Evolutionary conservation across 1,140 invertebrate species (phyloP).

Genomic region (Drosophila kepulauana): DNA sequence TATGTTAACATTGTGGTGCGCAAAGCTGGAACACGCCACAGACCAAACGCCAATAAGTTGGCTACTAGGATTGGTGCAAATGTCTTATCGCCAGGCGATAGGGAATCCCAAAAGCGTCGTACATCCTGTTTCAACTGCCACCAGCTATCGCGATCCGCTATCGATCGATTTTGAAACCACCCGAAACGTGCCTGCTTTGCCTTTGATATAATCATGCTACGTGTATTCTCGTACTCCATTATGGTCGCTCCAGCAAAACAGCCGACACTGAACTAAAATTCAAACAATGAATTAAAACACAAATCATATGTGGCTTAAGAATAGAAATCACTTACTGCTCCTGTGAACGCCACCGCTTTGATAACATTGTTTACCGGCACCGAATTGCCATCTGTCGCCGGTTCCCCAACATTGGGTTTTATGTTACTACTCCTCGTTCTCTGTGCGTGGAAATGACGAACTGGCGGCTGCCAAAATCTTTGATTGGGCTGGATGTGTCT

Average conservation of each 20-base stretch:
- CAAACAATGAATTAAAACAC: constrained; percentile 9
- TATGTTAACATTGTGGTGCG: constrained; percentile 92
- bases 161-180: constrained; percentile 78
- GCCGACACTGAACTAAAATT: constrained; percentile 88
- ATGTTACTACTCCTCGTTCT: constrained; percentile 56
- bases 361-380: constrained; percentile 86
- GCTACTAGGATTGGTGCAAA: constrained; percentile 92
- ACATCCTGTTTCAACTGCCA: constrained; percentile 69
- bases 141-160: constrained; percentile 54
- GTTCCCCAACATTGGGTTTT: constrained; percentile 46
- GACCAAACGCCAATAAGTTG: constrained; percentile 92
- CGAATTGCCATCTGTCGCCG: constrained; percentile 64
- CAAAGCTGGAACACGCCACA: constrained; percentile 92
- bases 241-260: constrained; percentile 91
- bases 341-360: constrained; percentile 89
- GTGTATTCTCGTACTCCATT: constrained; percentile 95
- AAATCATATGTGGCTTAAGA: neutral
- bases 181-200: constrained; percentile 86
- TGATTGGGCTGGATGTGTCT: constrained; percentile 42
- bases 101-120: constrained; percentile 90
- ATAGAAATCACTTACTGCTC: constrained; percentile 86
- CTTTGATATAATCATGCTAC: constrained; percentile 87
- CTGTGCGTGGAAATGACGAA: constrained; percentile 56
- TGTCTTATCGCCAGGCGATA: constrained; percentile 91
- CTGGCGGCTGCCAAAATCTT: constrained; percentile 27